Conservation (phyloP, 1,140 invertebrate genomes). For the Dendroctonus ponderosae region DNA sequence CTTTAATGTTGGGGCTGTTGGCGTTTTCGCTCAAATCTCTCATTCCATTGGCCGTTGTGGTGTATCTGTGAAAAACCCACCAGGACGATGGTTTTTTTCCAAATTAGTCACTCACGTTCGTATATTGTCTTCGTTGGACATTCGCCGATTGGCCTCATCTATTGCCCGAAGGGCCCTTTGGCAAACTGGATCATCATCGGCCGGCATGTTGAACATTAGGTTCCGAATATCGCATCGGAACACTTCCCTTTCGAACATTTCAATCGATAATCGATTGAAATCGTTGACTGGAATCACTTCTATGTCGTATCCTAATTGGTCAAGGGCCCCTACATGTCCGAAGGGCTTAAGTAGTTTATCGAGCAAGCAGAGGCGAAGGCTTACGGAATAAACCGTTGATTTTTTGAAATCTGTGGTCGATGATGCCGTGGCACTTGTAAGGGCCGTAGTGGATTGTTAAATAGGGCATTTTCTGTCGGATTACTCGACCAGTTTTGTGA, state of each 20-base stretch:
- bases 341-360: neutral
- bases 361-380: neutral
- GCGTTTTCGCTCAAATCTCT: no score
- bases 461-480: no score
- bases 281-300: constrained; percentile 31
- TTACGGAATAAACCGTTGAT: constrained; percentile 34
- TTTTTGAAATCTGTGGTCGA: constrained; percentile 36
- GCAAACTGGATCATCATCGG: constrained; percentile 35
- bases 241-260: constrained; percentile 36
- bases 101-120: no score
- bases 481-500: no score
- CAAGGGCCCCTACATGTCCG: constrained; percentile 1
- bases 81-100: no score
- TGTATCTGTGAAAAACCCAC: no score
- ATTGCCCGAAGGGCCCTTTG: constrained; percentile 29
- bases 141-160: constrained; percentile 23
- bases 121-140: neutral
- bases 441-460: constrained; percentile 27
- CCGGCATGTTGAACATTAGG: constrained; percentile 38
- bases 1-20: no score
- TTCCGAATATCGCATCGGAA: constrained; percentile 40
- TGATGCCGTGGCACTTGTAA: constrained; percentile 34
- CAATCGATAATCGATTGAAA: constrained; percentile 37
- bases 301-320: constrained; percentile 25
- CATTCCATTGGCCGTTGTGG: no score